Percentiles rank a stretch among this genome's conserved stretches.
Conservation (phyloP, 1,140 invertebrate species). For the Drosophila suzukii region DNA sequence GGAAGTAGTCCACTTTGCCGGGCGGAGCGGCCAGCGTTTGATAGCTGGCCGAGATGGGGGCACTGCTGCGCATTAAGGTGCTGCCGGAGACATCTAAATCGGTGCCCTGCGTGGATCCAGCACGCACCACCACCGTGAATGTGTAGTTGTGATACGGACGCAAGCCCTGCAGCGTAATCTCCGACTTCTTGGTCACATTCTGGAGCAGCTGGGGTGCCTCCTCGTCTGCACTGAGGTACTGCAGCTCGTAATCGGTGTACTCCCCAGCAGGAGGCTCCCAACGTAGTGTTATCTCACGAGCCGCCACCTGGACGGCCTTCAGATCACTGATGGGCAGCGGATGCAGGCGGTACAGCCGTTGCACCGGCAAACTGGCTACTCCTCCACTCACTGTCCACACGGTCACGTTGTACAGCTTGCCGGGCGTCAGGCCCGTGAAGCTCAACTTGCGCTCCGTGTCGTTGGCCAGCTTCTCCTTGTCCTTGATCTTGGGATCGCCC, state of each 20-base stretch:
- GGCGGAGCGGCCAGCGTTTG: constrained; percentile 92
- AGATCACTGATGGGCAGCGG: constrained; percentile 92
- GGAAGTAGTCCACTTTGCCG: constrained; percentile 90
- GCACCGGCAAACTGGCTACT: constrained; percentile 92
- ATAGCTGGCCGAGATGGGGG: constrained; percentile 92
- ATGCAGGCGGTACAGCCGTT: constrained; percentile 92
- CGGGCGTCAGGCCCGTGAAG: constrained; percentile 92
- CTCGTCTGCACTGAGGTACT: constrained; percentile 90
- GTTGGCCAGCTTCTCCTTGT: constrained; percentile 90
- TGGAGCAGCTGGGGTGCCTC: constrained; percentile 87
- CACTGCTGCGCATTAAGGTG: constrained; percentile 89
- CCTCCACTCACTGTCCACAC: constrained; percentile 95
- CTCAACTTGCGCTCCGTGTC: constrained; percentile 92
- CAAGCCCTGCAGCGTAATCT: constrained; percentile 89
- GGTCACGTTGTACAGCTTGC: constrained; percentile 95
- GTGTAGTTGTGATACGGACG: constrained; percentile 95
- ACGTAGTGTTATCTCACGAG: constrained; percentile 90
- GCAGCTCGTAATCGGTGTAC: constrained; percentile 94
- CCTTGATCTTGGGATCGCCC: constrained; percentile 89
- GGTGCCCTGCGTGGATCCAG: constrained; percentile 87
- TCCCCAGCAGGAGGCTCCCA: constrained; percentile 94
- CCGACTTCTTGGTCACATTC: constrained; percentile 89
- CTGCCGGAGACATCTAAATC: constrained; percentile 27
- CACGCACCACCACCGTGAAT: constrained; percentile 93
- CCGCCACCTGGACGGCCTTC: constrained; percentile 90